Percentiles rank a stretch among this genome's conserved stretches.
phyloP scores from a whole-genome alignment of 2,113 vertebrate species.

The Spea bombifrons region DNA sequence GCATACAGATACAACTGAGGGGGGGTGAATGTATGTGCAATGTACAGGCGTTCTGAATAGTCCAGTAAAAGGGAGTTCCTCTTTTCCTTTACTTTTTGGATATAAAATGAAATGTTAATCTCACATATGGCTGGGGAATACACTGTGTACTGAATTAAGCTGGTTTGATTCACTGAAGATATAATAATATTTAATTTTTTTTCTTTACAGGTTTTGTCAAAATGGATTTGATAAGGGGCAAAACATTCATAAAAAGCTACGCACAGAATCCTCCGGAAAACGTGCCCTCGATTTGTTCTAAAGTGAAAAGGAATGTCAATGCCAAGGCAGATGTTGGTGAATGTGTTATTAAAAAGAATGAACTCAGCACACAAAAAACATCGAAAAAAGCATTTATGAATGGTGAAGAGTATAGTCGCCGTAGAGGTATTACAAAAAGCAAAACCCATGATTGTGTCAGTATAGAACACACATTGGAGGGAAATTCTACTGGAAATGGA shows the following conservation, averaged over 20 bases:
- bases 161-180: no score
- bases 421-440: conserved; percentile 69
- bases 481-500: conserved; percentile 36
- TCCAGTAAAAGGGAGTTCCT: no score
- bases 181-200: not conserved
- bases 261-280: conserved; percentile 63
- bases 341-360: conserved; percentile 50
- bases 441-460: conserved; percentile 69
- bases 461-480: conserved; percentile 52
- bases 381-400: conserved; percentile 51
- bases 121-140: no score
- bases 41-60: no score
- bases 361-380: conserved; percentile 50
- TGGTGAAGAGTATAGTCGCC: conserved; percentile 51
- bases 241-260: conserved; percentile 74
- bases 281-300: conserved; percentile 19
- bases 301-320: conserved; percentile 42
- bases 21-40: no score
- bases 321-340: conserved; percentile 26
- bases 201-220: conserved; percentile 11
- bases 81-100: no score
- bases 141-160: no score
- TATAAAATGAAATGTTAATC: no score
- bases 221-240: conserved; percentile 74
- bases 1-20: no score